These are phyloP conservation scores for Psittacula cyanocephala DNA, from an alignment of 2,113 vertebrate genomes.

Conservation along the genomic window DNA sequence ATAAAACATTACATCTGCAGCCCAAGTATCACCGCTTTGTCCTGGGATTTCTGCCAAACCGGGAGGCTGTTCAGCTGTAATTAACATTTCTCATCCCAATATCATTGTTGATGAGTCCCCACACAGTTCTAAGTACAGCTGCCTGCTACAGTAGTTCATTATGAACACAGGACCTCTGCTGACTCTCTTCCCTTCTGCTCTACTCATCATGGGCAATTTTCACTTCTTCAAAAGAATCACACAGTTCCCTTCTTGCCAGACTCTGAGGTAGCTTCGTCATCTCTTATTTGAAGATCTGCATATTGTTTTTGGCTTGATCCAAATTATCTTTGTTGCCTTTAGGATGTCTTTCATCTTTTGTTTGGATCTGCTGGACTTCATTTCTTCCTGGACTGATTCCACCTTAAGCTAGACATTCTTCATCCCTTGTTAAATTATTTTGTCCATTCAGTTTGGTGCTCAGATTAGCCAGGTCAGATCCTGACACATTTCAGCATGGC, in stretches of 20 bases:
- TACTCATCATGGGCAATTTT: background rate
- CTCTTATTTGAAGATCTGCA: background rate
- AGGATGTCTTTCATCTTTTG: background rate
- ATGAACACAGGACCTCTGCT: conserved; percentile 36
- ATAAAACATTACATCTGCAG: background rate
- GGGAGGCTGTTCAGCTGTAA: conserved; percentile 25
- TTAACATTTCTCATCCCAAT: conserved; percentile 51
- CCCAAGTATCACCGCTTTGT: conserved; percentile 5
- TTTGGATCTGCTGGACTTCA: conserved; percentile 8
- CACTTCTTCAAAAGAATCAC: background rate
- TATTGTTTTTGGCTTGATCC: background rate
- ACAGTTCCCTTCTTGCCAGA: background rate
- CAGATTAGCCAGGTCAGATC: background rate
- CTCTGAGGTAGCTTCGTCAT: background rate
- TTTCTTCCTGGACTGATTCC: background rate
- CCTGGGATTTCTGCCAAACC: conserved; percentile 53
- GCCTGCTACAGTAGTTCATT: conserved; percentile 25
- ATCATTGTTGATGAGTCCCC: conserved; percentile 41
- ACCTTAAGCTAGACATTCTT: background rate
- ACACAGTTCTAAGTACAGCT: conserved; percentile 37
- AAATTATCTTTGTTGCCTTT: background rate
- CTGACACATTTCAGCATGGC: background rate
- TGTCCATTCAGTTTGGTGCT: background rate
- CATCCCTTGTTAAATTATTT: conserved; percentile 12
- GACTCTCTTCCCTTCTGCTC: conserved; percentile 33